A percentile compares a stretch with the other conserved stretches of the same genome.
phyloP scores from a whole-genome alignment of 2,113 vertebrate species.

The Alaudala cheleensis region DNA sequence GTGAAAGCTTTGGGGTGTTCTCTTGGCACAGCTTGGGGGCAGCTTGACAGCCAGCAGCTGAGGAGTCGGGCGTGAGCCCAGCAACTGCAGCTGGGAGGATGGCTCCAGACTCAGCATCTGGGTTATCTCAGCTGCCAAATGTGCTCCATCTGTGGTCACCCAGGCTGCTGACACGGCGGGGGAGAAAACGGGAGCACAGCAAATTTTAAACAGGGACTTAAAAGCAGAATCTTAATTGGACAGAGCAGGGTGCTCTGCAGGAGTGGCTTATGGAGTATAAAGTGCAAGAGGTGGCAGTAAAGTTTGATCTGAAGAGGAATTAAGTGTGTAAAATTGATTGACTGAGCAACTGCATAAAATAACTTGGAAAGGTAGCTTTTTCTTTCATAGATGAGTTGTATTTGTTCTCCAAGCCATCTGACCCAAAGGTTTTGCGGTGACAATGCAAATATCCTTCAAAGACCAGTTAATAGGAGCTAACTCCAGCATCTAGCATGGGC shows the following conservation, averaged over 20 bases:
- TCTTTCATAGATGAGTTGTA: not conserved
- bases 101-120: constrained; percentile 47
- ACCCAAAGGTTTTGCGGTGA: not conserved
- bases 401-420: not conserved
- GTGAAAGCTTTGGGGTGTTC: not conserved
- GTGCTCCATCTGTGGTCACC: not conserved
- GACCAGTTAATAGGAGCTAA: not conserved
- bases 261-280: not conserved
- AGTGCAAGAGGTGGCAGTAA: not conserved
- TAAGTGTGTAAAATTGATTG: not conserved
- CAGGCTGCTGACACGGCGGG: not conserved
- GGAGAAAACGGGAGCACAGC: not conserved
- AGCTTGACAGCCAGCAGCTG: constrained; percentile 38
- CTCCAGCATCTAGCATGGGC: not conserved
- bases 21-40: not conserved
- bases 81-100: constrained; percentile 32
- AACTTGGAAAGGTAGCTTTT: not conserved
- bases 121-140: constrained; percentile 18
- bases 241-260: not conserved
- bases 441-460: not conserved
- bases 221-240: not conserved
- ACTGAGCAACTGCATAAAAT: not conserved
- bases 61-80: not conserved
- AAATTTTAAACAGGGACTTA: not conserved
- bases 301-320: not conserved